These are phyloP conservation scores for Tetragonula clypearis DNA, from an alignment of 1,140 invertebrate genomes.

Conservation along the genomic window DNA sequence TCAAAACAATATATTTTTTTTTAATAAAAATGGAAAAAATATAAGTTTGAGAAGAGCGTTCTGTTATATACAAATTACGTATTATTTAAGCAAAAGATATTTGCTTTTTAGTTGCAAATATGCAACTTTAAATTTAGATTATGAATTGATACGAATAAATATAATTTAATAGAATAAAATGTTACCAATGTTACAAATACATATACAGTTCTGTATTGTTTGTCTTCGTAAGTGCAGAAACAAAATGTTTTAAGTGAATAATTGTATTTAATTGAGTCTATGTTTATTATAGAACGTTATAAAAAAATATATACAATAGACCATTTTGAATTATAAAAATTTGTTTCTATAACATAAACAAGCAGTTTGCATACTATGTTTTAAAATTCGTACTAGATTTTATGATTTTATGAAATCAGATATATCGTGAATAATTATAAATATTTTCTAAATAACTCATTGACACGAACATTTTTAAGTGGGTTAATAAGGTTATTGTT, in stretches of 20 bases:
- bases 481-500: slow-evolving; percentile 24
- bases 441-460: slow-evolving; percentile 9
- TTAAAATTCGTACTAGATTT: slow-evolving; percentile 4
- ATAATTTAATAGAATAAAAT: slow-evolving; percentile 6
- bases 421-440: neutral
- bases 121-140: neutral
- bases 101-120: neutral
- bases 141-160: slow-evolving; percentile 10
- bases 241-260: slow-evolving; percentile 10
- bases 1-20: neutral
- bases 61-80: neutral
- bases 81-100: neutral
- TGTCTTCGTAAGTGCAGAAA: neutral
- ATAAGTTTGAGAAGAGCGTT: neutral
- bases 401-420: slow-evolving; percentile 22
- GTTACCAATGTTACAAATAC: neutral
- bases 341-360: neutral
- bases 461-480: neutral
- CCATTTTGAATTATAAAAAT: slow-evolving; percentile 19
- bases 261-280: neutral
- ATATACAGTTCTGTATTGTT: slow-evolving; percentile 16
- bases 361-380: neutral
- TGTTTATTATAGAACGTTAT: neutral
- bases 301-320: neutral
- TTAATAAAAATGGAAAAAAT: neutral